phyloP scores from a whole-genome alignment of 1,140 invertebrate species.

The Apolygus lucorum region DNA sequence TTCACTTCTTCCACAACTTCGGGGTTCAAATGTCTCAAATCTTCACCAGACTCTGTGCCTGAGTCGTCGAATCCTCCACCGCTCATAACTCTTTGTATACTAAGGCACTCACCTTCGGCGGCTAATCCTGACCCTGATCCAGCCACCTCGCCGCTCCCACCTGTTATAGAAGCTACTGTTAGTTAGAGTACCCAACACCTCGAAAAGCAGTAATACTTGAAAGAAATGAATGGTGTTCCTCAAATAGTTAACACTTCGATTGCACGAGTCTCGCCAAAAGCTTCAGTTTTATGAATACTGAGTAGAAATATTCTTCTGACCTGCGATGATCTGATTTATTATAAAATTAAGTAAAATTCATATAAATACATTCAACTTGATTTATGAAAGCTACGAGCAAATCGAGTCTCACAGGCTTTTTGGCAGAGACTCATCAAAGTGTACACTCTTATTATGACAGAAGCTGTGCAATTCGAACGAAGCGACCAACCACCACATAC shows the following conservation, averaged over 20 bases:
- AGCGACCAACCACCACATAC: too few relatives aligned
- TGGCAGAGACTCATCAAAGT: too few relatives aligned
- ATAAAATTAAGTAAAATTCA: too few relatives aligned
- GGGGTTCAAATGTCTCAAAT: conserved; percentile 37
- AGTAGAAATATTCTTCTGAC: too few relatives aligned
- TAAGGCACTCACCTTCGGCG: conserved; percentile 46
- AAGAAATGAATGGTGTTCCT: too few relatives aligned
- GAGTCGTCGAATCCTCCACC: conserved; percentile 45
- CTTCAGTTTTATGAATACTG: not conserved
- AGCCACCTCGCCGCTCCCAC: conserved; percentile 14
- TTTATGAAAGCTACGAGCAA: too few relatives aligned
- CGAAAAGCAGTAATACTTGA: conserved; percentile 5
- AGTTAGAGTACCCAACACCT: conserved; percentile 3
- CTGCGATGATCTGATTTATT: too few relatives aligned
- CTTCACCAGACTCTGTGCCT: conserved; percentile 58
- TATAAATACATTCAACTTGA: too few relatives aligned
- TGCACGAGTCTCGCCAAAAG: not conserved
- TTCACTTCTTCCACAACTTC: conserved; percentile 66
- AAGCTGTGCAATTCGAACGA: too few relatives aligned
- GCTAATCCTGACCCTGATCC: conserved; percentile 24
- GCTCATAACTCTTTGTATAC: conserved; percentile 20
- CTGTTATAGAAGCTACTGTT: conserved; percentile 13
- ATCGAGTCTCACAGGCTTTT: too few relatives aligned
- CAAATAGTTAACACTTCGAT: not conserved
- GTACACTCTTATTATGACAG: too few relatives aligned